Percentiles rank a stretch among this genome's conserved stretches.
These are phyloP conservation scores for Leptosomus discolor DNA, from an alignment of 2,113 vertebrate genomes.

Conservation along the genomic window DNA sequence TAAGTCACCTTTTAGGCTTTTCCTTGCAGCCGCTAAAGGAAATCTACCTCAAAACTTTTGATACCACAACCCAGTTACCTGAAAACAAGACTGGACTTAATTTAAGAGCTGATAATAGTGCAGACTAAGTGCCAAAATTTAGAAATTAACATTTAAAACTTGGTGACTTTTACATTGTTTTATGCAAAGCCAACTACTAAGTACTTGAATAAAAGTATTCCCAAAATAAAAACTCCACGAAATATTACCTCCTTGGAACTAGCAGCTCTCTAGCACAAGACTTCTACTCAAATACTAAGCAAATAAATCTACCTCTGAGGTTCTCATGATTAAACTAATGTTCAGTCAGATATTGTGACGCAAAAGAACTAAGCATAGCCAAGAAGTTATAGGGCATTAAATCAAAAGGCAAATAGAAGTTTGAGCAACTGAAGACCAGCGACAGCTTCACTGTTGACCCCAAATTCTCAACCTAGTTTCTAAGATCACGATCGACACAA, in stretches of 20 bases:
- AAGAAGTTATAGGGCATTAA: not conserved
- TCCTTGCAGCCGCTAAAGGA: not conserved
- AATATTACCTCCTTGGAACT: not conserved
- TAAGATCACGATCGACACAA: not conserved
- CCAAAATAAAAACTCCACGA: not conserved
- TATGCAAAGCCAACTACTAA: not conserved
- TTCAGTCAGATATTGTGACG: not conserved
- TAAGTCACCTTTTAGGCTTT: not conserved
- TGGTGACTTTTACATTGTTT: not conserved
- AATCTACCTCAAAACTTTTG: not conserved
- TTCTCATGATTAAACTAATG: not conserved
- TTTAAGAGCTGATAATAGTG: not conserved
- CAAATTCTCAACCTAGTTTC: not conserved
- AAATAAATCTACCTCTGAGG: not conserved
- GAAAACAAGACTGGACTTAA: not conserved
- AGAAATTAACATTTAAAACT: not conserved
- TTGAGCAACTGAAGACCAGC: not conserved
- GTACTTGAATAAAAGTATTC: not conserved
- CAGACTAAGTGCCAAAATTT: not conserved
- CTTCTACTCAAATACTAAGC: not conserved
- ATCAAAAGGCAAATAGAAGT: not conserved
- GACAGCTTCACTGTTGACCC: not conserved
- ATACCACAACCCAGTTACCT: not conserved
- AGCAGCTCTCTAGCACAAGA: not conserved
- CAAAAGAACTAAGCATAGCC: not conserved